Evolutionary conservation across 2,113 vertebrate genomes (phyloP), one percentile per base, ranked within the genome.

Genomic region (Petromus typicus): DNA sequence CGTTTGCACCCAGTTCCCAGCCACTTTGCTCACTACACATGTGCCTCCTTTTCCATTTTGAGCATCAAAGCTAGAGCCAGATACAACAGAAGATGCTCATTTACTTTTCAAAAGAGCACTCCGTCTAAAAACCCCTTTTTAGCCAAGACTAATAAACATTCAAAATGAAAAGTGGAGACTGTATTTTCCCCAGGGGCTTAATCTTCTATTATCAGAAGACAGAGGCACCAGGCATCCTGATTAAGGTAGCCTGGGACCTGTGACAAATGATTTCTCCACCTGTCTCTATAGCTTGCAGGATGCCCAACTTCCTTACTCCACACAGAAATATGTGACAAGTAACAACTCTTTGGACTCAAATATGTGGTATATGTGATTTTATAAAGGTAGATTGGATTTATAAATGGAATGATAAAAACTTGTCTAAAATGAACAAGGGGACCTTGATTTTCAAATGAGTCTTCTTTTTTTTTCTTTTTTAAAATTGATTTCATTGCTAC

Each of bases 241-340:
- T 43, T 2, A 73, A 59, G 32, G 25, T 37, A 56, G 67, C 56
- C 18, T 5, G 18, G 11, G 11, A 63, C 32, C 20, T 30, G 34
- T 1, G 32, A 30, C 40, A 22, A 3, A 12, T 0, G 34, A 10
- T 51, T 61, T 67, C 59, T 67, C 54, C 12, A 3, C 27, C 66
- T 27, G 5, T 48, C 48, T 32, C 40, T 7, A 1, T 5, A 16
- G 25, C 75, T 30, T 54, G 4, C 1, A 2, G 4, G 2, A 30
- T 13, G 8, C 51, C 18, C 14, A 0, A 20, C 22, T 81, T 8
- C 11, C 0, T 32, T 6, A 18, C 22, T 0, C 0, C 7, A 0
- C 3, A 2, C 56, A 7, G 34, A 0, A 7, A 1, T n/a, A 5
- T 7, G 83, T 48, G 51, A 25, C 14, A 20, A n/a, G 25, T 9